These are phyloP conservation scores for Panthera leo DNA, from an alignment of 2,113 vertebrate genomes.

Conservation along the genomic window DNA sequence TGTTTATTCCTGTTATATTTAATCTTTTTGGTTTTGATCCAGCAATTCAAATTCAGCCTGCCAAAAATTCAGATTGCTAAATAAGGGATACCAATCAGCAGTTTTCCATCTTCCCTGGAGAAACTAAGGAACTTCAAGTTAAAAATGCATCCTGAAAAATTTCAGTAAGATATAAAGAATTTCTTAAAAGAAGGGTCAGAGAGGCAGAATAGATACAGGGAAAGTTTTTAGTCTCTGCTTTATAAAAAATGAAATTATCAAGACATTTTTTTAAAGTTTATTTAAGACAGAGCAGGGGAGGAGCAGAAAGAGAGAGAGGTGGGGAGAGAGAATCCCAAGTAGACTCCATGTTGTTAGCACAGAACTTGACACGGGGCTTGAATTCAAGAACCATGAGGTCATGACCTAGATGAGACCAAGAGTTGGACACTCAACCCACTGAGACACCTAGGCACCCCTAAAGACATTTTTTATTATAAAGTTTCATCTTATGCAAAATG, in stretches of 20 bases:
- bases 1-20: conserved; percentile 75
- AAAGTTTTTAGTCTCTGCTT: not conserved
- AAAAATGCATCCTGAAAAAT: conserved; percentile 43
- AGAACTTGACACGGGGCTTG: no score
- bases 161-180: not conserved
- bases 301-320: no score
- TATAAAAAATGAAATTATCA: not conserved
- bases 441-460: no score
- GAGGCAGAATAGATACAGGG: not conserved
- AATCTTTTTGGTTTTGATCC: conserved; percentile 73
- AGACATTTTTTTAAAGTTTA: no score
- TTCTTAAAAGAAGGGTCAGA: not conserved
- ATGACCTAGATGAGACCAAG: no score
- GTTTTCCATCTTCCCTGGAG: conserved; percentile 51
- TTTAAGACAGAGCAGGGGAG: no score
- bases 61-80: conserved; percentile 73
- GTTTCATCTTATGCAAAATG: not conserved
- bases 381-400: no score
- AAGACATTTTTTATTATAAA: not conserved
- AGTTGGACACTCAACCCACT: no score
- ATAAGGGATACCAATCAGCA: conserved; percentile 59
- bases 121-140: conserved; percentile 51
- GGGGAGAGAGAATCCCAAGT: no score
- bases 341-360: no score
- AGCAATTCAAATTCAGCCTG: conserved; percentile 58